Base-by-base conservation (phyloP, 1,140 invertebrate species). In the Macrostomum lignano region DNA sequence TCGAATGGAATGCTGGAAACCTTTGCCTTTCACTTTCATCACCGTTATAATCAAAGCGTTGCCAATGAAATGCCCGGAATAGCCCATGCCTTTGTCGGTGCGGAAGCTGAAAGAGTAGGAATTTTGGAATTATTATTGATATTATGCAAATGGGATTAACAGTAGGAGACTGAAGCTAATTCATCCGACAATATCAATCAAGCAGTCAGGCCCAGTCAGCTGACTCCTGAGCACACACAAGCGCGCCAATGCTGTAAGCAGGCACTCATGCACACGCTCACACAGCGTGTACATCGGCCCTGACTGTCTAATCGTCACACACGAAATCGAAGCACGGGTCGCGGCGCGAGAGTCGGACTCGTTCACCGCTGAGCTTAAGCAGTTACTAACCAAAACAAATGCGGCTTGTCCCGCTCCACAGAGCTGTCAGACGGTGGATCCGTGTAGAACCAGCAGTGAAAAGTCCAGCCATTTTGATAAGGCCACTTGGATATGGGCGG, bases 1-100 rank as follows among this genome's bases (percentile, higher is more conserved):
- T 66, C 93, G 93, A 59, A 96, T 81, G 67, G 88, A 96, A 59
- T 93, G 82, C 55, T 94, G 86, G 65, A 91, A 88, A 39, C 84
- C 86, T 63, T 96, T 96, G 40, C 86, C 88, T 53, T 91, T 86
- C 29, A 91, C 70, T 65, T 94, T 94, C 77, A 93, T 91, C 1
- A 81, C 86, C 15, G 84, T 93, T 38, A 96, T 68, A 37, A 98
- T 86, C 23, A 98, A 66, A 60, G 86, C 91, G 63, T 86, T 91
- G 39, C 88, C 88, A 41, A 96, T 79, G 61, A 98, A 96, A 65
- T 96, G 84, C 28, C 82, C 86, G 21, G 84, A 86, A 57, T 96
- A 98, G n/a, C 86, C 88, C 20, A 96, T 72, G 36, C 86, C 86
- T 68, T 94, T 94, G 48, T 75, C 77, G 21, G 86, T 96, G 58